phyloP scores from a whole-genome alignment of 2,888 invertebrate genomes.

The Philonicus albiceps region DNA sequence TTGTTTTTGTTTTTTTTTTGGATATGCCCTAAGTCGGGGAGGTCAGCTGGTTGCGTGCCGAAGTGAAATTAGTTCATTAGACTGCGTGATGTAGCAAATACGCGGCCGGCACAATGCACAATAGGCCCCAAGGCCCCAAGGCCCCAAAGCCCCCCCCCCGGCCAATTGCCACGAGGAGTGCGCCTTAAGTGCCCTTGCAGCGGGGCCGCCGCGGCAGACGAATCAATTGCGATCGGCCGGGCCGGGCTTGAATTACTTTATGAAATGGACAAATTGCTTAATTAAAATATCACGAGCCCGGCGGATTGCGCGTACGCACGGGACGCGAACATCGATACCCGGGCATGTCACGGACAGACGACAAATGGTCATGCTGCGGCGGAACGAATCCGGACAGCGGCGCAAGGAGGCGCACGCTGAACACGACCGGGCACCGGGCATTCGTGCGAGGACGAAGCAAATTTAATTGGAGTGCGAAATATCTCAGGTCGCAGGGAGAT shows the following conservation, averaged over 20 bases:
- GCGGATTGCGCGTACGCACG: conserved; percentile 37
- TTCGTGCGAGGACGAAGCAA: conserved; percentile 49
- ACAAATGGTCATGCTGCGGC: conserved; percentile 30
- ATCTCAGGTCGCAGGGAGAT: conserved; percentile 46
- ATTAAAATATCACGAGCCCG: conserved; percentile 52
- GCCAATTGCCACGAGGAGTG: neutral
- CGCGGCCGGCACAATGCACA: conserved; percentile 18
- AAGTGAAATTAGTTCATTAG: conserved; percentile 27
- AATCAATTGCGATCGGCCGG: conserved; percentile 34
- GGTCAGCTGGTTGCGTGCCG: conserved; percentile 2
- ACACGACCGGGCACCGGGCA: neutral
- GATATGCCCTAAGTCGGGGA: neutral
- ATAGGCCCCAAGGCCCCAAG: neutral
- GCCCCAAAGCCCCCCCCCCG: neutral
- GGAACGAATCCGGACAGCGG: neutral
- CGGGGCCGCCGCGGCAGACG: neutral
- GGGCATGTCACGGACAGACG: conserved; percentile 17
- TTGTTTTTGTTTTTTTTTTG: no score
- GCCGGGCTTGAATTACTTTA: conserved; percentile 48
- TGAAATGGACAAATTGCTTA: conserved; percentile 52
- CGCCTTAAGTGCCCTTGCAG: neutral
- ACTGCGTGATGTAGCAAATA: neutral
- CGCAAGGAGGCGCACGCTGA: neutral
- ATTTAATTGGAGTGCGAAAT: conserved; percentile 52
- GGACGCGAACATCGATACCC: conserved; percentile 10